These are phyloP conservation scores for Wasmannia auropunctata DNA, from an alignment of 1,140 invertebrate genomes.

Conservation along the genomic window DNA sequence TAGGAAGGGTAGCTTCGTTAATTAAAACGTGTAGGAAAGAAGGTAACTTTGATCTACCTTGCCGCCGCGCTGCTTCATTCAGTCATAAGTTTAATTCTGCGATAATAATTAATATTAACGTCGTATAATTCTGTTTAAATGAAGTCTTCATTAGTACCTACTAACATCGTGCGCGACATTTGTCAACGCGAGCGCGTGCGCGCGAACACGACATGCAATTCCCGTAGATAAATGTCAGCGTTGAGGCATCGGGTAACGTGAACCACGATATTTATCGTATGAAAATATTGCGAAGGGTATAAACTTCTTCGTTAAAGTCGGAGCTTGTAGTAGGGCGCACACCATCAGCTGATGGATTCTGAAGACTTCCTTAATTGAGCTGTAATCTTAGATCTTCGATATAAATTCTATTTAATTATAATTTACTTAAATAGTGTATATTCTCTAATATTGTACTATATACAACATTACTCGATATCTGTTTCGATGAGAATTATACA, in stretches of 20 bases:
- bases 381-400: not conserved
- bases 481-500: not conserved
- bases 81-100: conserved; percentile 1
- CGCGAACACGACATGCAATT: conserved; percentile 36
- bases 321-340: conserved; percentile 26
- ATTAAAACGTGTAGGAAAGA: conserved; percentile 32
- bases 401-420: not conserved
- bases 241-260: conserved; percentile 43
- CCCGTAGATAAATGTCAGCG: conserved; percentile 46
- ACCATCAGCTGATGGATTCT: not conserved
- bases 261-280: conserved; percentile 48
- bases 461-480: not conserved
- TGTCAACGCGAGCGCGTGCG: conserved; percentile 32
- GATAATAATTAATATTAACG: conserved; percentile 51
- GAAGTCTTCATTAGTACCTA: conserved; percentile 45
- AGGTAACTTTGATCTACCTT: conserved; percentile 12
- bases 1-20: not conserved
- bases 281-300: conserved; percentile 40
- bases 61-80: not conserved
- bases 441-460: not conserved
- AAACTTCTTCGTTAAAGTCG: conserved; percentile 45
- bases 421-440: not conserved
- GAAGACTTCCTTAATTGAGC: not conserved
- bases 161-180: conserved; percentile 40
- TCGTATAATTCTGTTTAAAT: conserved; percentile 50